phyloP scores from a whole-genome alignment of 2,888 invertebrate species.

The Drosophila silvestris region DNA sequence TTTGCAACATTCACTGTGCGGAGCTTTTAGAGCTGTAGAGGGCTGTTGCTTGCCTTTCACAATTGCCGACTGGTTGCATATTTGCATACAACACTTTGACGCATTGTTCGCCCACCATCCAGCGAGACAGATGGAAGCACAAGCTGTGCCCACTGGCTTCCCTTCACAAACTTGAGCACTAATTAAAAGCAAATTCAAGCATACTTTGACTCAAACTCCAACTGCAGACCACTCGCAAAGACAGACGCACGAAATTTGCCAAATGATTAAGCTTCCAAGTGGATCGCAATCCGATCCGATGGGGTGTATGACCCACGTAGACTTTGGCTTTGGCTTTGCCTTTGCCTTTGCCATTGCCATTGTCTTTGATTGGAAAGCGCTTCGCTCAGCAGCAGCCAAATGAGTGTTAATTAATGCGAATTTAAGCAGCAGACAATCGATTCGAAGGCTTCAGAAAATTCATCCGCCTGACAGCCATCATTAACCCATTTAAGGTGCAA shows the following conservation, averaged over 20 bases:
- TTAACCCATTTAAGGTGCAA: conserved; percentile 70
- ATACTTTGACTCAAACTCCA: conserved; percentile 36
- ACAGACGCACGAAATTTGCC: conserved; percentile 56
- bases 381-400: conserved; percentile 51
- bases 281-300: conserved; percentile 33
- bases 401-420: conserved; percentile 73
- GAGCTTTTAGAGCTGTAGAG: neutral
- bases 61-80: conserved; percentile 36
- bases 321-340: conserved; percentile 6
- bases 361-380: conserved; percentile 50
- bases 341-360: conserved; percentile 7
- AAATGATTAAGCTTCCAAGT: conserved; percentile 61
- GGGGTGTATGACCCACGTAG: conserved; percentile 43
- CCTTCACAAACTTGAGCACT: conserved; percentile 47
- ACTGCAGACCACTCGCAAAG: neutral
- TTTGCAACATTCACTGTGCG: conserved; percentile 38
- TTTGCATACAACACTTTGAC: conserved; percentile 73
- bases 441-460: conserved; percentile 7
- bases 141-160: conserved; percentile 44
- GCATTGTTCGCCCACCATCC: conserved; percentile 57
- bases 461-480: conserved; percentile 50
- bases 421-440: conserved; percentile 66
- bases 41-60: conserved; percentile 7
- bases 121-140: conserved; percentile 37
- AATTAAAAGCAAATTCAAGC: conserved; percentile 74